Base-by-base conservation (phyloP, 2,113 vertebrate species). In the Manacus vitellinus region DNA sequence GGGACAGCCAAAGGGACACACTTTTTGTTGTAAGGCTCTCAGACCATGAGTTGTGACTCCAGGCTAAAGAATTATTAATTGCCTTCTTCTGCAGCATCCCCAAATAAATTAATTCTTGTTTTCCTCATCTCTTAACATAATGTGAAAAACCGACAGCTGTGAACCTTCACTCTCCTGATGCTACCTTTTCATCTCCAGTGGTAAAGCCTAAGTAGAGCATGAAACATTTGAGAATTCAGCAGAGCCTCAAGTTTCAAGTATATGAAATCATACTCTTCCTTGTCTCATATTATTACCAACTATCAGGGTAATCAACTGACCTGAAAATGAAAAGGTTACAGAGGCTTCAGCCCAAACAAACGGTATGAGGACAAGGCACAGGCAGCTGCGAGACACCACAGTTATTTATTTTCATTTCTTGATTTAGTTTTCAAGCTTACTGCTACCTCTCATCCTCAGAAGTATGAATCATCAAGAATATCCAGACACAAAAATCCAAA, bases 381-480 rank as follows among this genome's bases (percentile, higher is more conserved):
- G 56, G 59, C 22, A 85, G 33, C 18, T 90, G 82, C 13, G 51
- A 83, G 88, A 74, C n/a, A 86, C 25, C 10, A n/a, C 22, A 70
- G 43, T 19, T 66, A 30, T 30, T 5, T 47, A 88, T 88, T 63
- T 49, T 93, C 54, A 61, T 82, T 67, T 83, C 46, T 81, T 46
- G 33, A 67, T 74, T 84, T 63, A 66, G 15, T 91, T 94, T 91
- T 88, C 91, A 95, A 35, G 51, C 62, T 56, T 95, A 37, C 22
- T 84, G n/a, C 65, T 88, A 47, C 59, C 5, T 80, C 54, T 83
- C 59, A 67, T 61, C 66, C 55, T 96, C 67, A 78, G 67, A 95
- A 87, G 33, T 31, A 76, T 82, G 84, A 95, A 92, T 88, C 85
- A 94, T 35, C 39, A 78, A 93, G 44, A 85, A 85, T 27, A 95